phyloP scores from a whole-genome alignment of 2,113 vertebrate genomes.

The Delphinapterus leucas region DNA sequence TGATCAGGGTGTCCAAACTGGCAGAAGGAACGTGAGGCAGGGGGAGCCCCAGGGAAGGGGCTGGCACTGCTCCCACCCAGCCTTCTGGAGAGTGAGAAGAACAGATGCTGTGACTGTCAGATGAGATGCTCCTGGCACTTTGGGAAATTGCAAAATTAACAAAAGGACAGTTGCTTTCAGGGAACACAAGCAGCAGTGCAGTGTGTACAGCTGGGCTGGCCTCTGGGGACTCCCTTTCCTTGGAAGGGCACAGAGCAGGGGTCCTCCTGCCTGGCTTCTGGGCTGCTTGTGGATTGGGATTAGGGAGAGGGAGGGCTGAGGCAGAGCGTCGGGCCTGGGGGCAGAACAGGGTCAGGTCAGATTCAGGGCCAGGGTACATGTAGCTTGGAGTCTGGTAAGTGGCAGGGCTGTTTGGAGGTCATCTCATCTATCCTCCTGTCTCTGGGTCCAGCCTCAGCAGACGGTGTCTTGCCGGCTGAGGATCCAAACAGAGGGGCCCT shows the following conservation, averaged over 20 bases:
- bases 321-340: neutral
- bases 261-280: slow-evolving; percentile 10
- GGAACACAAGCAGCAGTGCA: neutral
- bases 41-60: neutral
- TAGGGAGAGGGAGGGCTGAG: neutral
- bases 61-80: slow-evolving; percentile 48
- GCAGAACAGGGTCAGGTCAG: neutral
- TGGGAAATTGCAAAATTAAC: slow-evolving; percentile 71
- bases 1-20: neutral
- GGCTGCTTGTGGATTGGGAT: neutral
- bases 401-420: slow-evolving; percentile 43
- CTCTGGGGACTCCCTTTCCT: slow-evolving; percentile 35
- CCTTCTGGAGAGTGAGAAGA: slow-evolving; percentile 73
- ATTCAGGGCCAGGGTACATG: neutral
- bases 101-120: slow-evolving; percentile 71
- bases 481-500: slow-evolving; percentile 37
- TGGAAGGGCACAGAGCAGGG: neutral
- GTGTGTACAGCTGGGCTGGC: slow-evolving; percentile 52
- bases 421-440: slow-evolving; percentile 45
- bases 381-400: neutral
- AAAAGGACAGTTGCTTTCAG: slow-evolving; percentile 61
- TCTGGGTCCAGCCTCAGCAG: slow-evolving; percentile 52
- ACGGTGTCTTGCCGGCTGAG: slow-evolving; percentile 43
- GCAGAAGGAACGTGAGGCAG: neutral
- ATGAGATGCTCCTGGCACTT: slow-evolving; percentile 75